A percentile compares a stretch with the other conserved stretches of the same genome.
These are phyloP conservation scores for Pituophis catenifer DNA, from an alignment of 2,113 vertebrate genomes.

Conservation along the genomic window DNA sequence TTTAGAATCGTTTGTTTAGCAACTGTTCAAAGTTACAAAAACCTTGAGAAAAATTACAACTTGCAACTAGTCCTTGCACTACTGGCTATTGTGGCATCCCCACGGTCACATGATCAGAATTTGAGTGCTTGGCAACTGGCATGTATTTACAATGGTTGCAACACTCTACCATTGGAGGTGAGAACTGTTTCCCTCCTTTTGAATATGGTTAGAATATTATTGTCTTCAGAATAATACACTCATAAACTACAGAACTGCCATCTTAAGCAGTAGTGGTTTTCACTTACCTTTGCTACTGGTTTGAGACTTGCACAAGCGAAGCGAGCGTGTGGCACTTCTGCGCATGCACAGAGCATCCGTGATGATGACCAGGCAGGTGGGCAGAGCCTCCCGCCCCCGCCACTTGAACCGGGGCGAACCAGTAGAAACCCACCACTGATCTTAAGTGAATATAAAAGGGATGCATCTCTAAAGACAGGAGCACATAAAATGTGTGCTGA, in stretches of 20 bases:
- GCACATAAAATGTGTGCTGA: neutral
- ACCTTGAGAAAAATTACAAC: neutral
- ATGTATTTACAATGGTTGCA: neutral
- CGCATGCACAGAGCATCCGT: no score
- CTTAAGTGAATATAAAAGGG: neutral
- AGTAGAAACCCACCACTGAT: neutral
- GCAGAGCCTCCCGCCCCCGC: no score
- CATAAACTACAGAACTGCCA: neutral
- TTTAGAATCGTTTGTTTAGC: neutral
- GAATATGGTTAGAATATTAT: neutral
- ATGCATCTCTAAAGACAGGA: neutral
- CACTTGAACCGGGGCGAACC: no score
- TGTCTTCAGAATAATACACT: neutral
- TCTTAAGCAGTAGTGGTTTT: no score
- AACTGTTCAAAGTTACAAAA: neutral
- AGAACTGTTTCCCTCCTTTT: neutral
- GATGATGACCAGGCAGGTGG: no score
- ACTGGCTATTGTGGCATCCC: neutral
- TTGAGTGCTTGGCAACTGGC: neutral
- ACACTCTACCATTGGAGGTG: neutral
- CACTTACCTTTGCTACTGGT: no score
- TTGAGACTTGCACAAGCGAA: no score
- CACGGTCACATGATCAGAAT: neutral
- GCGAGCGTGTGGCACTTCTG: no score
- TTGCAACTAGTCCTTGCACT: neutral